These are phyloP conservation scores for Odontocerum albicorne DNA, from an alignment of 2,888 invertebrate species.

Conservation along the genomic window DNA sequence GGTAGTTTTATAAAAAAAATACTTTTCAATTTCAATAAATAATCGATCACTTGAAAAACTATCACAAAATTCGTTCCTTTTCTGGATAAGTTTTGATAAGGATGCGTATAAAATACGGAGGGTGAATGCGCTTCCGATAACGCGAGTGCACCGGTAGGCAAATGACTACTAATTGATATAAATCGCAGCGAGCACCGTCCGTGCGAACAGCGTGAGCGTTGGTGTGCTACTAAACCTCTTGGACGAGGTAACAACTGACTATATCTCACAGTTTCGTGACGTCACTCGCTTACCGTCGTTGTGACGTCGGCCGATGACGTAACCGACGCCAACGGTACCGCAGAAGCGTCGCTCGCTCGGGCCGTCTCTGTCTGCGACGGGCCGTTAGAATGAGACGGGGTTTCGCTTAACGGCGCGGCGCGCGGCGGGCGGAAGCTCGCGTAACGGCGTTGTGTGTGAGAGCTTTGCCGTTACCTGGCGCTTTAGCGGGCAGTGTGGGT, in stretches of 20 bases:
- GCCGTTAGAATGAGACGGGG: conserved; percentile 34
- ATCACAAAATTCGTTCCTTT: no score
- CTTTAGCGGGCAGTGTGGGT: conserved; percentile 35
- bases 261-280: conserved; percentile 56
- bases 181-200: conserved; percentile 39
- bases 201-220: conserved; percentile 41
- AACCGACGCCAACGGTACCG: conserved; percentile 56
- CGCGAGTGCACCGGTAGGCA: conserved; percentile 13
- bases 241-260: conserved; percentile 57
- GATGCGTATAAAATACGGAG: no score
- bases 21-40: no score
- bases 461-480: conserved; percentile 46
- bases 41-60: no score
- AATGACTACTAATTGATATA: not conserved
- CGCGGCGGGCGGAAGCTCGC: conserved; percentile 42
- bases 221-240: conserved; percentile 61
- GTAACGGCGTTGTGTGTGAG: conserved; percentile 57
- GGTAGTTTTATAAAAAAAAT: no score
- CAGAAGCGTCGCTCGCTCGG: conserved; percentile 43
- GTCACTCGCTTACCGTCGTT: conserved; percentile 45
- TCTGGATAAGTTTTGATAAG: no score
- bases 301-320: conserved; percentile 34
- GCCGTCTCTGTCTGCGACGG: conserved; percentile 50
- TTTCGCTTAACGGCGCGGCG: conserved; percentile 42
- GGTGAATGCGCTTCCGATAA: conserved; percentile 32